phyloP scores from a whole-genome alignment of 2,888 invertebrate species.

The Ophion slaviceki region DNA sequence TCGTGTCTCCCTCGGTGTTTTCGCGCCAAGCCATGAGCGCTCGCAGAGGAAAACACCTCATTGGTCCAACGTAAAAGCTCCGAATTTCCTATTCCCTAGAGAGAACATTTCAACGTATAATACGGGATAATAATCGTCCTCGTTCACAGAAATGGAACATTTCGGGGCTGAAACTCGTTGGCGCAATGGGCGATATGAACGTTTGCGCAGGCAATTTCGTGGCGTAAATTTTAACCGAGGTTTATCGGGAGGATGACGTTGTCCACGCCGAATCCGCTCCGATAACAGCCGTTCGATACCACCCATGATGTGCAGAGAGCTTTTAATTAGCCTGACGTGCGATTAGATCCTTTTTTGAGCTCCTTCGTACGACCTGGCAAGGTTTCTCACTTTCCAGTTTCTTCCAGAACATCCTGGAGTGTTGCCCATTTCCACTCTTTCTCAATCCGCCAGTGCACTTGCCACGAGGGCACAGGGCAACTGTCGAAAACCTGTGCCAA shows the following conservation, averaged over 20 bases:
- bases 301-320: neutral
- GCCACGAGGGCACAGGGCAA: too few relatives aligned
- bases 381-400: too few relatives aligned
- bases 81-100: conserved; percentile 16
- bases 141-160: conserved; percentile 57
- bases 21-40: neutral
- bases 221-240: conserved; percentile 16
- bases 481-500: too few relatives aligned
- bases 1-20: conserved; percentile 1
- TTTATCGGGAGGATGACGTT: conserved; percentile 23
- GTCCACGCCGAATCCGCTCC: conserved; percentile 14
- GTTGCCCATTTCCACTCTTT: too few relatives aligned
- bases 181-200: conserved; percentile 19
- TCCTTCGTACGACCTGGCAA: too few relatives aligned
- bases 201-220: conserved; percentile 44
- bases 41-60: neutral
- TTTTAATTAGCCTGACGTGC: conserved; percentile 11
- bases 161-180: conserved; percentile 18
- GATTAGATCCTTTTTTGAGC: too few relatives aligned
- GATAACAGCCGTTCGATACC: conserved; percentile 42
- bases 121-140: conserved; percentile 44
- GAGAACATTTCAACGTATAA: conserved; percentile 25
- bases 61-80: conserved; percentile 12
- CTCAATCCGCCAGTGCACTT: too few relatives aligned
- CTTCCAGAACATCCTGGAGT: too few relatives aligned